Percentiles rank a stretch among this genome's conserved stretches.
Conservation (phyloP, 2,888 invertebrate genomes). For the Acleris literana region DNA sequence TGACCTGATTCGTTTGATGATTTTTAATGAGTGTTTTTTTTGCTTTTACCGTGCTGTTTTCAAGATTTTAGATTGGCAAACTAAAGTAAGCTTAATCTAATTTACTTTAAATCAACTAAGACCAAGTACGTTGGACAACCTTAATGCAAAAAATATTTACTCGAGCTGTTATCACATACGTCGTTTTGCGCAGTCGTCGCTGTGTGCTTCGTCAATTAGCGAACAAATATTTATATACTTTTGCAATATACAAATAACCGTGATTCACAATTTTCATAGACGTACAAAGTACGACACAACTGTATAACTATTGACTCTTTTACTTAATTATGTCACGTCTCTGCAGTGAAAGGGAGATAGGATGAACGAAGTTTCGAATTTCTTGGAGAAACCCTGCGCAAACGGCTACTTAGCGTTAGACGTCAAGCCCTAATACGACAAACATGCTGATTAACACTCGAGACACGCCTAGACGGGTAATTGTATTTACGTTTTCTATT, state of each 20-base stretch:
- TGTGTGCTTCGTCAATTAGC: constrained; percentile 49
- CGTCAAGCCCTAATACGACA: constrained; percentile 39
- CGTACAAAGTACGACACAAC: no score
- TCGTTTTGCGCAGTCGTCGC: constrained; percentile 40
- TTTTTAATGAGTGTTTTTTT: constrained; percentile 16
- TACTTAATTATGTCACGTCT: constrained; percentile 31
- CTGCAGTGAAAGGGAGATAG: no score
- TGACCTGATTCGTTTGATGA: constrained; percentile 25
- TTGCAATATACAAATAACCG: constrained; percentile 35
- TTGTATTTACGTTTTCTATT: no score
- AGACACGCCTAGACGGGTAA: constrained; percentile 8
- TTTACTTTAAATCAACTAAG: background rate
- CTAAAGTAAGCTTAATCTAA: background rate
- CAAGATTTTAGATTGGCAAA: no score
- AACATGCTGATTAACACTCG: constrained; percentile 20
- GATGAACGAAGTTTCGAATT: no score
- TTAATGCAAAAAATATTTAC: constrained; percentile 54
- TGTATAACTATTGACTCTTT: no score
- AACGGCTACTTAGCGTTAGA: constrained; percentile 54
- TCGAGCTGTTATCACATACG: constrained; percentile 49
- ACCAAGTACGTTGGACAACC: constrained; percentile 43
- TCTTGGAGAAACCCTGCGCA: constrained; percentile 25
- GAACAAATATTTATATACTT: constrained; percentile 54
- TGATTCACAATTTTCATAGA: constrained; percentile 41
- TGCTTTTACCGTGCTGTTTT: constrained; percentile 5